Base-by-base conservation (phyloP, 1,140 invertebrate species). In the Gerris buenoi region DNA sequence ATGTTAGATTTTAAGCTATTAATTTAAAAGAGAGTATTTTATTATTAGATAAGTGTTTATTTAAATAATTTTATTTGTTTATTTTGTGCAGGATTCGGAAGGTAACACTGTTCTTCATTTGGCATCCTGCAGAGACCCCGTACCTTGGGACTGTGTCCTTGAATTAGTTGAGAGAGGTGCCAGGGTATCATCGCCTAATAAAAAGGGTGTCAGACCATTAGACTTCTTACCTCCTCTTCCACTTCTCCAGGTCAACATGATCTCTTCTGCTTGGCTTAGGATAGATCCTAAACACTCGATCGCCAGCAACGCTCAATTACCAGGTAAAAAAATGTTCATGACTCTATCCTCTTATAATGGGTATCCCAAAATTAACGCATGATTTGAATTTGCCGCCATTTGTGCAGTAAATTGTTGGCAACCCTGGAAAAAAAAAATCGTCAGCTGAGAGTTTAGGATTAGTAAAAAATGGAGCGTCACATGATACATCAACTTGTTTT, bases 81-180 rank as follows among this genome's bases (percentile, higher is more conserved):
- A 2, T n/a, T 25, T 26, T 57, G 75, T 79, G 10, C 73, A 79
- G 69, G 83, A 85, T 69, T 69, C 70, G 3, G 72, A 80, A 33
- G 82, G 83, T 18, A 81, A 81, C 71, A 82, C 82, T 2, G 81
- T 83, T 0, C 76, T 84, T 0, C 83, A 84, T 72, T 71, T 84
- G 28, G 80, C 79, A 29, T 78, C 80, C 22, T 77, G 78, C 64
- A 79, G 81, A 70, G 75, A 78, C 15, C 76, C 75, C 58, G 78
- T 81, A 25, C 79, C 79, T 23, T 78, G 78, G 76, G 78, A 82
- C 58, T 81, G 80, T 68, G 78, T 82, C 25, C 74, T 79, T 22
- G 75, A 80, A 67, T 74, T 85, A 64, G 70, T 84, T 65, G 79
- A 82, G 71, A 75, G 76, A 64, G 82, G 83, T 29, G 81, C 78